Evolutionary conservation across 2,888 invertebrate genomes (phyloP).

Genomic region (Luperina nickerlii): DNA sequence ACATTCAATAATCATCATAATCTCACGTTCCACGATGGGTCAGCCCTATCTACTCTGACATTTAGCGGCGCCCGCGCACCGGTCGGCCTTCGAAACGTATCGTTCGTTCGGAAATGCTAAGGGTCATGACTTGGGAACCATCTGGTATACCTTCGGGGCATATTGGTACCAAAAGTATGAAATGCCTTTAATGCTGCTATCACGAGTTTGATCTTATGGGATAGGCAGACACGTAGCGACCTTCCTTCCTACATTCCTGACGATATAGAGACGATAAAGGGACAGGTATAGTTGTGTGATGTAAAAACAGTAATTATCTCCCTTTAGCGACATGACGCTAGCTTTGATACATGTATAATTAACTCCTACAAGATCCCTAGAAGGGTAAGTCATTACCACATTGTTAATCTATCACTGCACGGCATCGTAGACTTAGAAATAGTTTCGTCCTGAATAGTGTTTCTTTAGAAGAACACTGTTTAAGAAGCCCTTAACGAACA

Average conservation of each 20-base stretch:
- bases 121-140: constrained; percentile 66
- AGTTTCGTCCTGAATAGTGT: constrained; percentile 3
- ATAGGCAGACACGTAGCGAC: constrained; percentile 19
- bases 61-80: constrained; percentile 68
- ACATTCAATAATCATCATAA: constrained; percentile 24
- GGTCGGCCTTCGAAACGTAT: constrained; percentile 70
- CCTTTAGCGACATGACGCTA: background rate
- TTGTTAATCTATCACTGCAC: constrained; percentile 16
- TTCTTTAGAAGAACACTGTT: background rate
- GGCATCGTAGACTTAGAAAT: constrained; percentile 1
- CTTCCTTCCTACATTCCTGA: constrained; percentile 37
- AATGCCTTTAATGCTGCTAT: constrained; percentile 29
- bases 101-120: constrained; percentile 67
- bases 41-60: constrained; percentile 69
- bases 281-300: constrained; percentile 3
- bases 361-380: constrained; percentile 34
- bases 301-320: constrained; percentile 44
- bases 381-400: constrained; percentile 27
- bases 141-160: constrained; percentile 59
- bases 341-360: constrained; percentile 34
- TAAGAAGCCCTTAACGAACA: background rate
- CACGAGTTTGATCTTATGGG: constrained; percentile 50
- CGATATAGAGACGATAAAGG: background rate
- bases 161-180: constrained; percentile 42
- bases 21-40: constrained; percentile 24